Evolutionary conservation across 1,140 invertebrate genomes (phyloP).

Genomic region (Apocrypta bakeri): DNA sequence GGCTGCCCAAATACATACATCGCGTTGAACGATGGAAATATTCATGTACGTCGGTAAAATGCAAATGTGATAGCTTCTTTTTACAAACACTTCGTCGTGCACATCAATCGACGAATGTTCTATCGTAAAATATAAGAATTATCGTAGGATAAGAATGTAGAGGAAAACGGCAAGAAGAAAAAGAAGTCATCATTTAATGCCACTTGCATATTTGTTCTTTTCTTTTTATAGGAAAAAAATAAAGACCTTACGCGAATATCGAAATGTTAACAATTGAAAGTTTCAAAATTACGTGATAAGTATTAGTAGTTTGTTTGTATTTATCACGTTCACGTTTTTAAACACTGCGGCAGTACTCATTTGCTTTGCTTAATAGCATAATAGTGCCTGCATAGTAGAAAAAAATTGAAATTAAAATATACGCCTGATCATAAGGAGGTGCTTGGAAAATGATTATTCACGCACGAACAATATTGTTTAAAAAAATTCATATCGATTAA

Average conservation of each 20-base stretch:
- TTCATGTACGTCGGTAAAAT: conserved; percentile 47
- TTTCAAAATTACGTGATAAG: conserved; percentile 36
- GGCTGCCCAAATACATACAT: conserved; percentile 56
- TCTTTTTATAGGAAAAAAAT: conserved; percentile 18
- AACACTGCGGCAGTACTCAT: conserved; percentile 5
- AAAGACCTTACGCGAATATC: conserved; percentile 38
- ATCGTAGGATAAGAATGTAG: conserved; percentile 28
- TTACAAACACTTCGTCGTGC: conserved; percentile 44
- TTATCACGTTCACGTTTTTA: conserved; percentile 28
- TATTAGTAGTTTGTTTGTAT: conserved; percentile 33
- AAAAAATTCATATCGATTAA: neutral
- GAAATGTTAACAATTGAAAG: conserved; percentile 40
- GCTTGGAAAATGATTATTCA: neutral
- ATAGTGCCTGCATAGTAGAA: neutral
- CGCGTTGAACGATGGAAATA: conserved; percentile 40
- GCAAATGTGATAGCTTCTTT: conserved; percentile 41
- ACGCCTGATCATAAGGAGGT: neutral
- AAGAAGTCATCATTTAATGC: conserved; percentile 40
- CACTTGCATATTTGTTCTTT: conserved; percentile 47
- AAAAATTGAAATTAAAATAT: conserved; percentile 2
- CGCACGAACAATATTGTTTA: neutral
- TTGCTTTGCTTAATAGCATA: conserved; percentile 16
- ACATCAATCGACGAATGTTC: conserved; percentile 41
- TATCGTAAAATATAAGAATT: conserved; percentile 40
- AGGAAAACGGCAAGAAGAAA: conserved; percentile 43